Percentiles rank a stretch among this genome's conserved stretches.
These are phyloP conservation scores for Morelia viridis DNA, from an alignment of 2,797 vertebrate genomes.

Conservation along the genomic window DNA sequence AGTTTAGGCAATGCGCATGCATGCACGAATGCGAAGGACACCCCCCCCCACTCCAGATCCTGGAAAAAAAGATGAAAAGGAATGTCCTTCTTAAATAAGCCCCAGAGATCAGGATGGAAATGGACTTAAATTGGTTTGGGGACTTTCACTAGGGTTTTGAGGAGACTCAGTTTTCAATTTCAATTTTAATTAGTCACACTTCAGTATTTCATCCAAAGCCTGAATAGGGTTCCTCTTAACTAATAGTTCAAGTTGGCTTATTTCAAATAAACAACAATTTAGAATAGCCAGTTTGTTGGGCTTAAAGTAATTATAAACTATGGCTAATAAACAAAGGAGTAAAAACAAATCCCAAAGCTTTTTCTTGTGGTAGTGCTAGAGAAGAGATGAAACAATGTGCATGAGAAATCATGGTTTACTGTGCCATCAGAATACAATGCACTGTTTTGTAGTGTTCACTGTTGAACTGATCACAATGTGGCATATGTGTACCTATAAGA, in stretches of 20 bases:
- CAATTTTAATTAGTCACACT: background rate
- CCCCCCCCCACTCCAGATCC: background rate
- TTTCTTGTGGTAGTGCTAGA: background rate
- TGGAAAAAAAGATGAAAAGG: rapidly evolving
- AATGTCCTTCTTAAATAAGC: background rate
- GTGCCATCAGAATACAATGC: background rate
- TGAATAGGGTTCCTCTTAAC: background rate
- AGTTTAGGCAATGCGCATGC: background rate
- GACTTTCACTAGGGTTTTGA: background rate
- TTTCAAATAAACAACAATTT: background rate
- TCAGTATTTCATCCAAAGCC: background rate
- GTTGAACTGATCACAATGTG: too few species aligned
- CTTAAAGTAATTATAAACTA: background rate
- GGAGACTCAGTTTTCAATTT: background rate
- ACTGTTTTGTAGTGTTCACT: too few species aligned
- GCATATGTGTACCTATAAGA: background rate
- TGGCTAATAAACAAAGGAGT: background rate
- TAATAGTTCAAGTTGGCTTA: background rate
- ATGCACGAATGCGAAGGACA: background rate
- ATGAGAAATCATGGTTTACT: background rate
- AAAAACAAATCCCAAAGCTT: background rate
- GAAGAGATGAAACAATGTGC: background rate
- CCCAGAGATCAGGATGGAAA: background rate
- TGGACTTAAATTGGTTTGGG: background rate
- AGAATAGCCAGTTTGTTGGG: background rate